Base-by-base conservation (phyloP, 2,113 vertebrate genomes). In the Ramphastos sulfuratus region DNA sequence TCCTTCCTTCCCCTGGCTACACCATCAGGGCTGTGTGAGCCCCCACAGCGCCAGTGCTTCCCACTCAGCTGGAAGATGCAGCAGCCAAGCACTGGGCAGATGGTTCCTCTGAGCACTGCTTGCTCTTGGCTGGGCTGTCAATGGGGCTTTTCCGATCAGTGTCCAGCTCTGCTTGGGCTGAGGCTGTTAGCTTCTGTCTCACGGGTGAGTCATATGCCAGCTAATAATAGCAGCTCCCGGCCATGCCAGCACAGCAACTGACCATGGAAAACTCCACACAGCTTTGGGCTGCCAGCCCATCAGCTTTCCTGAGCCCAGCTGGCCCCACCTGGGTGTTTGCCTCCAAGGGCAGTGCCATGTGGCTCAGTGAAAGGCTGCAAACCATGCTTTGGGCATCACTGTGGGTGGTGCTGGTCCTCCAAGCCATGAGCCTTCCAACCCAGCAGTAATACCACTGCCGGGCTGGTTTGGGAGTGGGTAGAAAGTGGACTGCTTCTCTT, bases 251-350 rank as follows among this genome's bases (percentile, higher is more conserved):
- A 54, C 61, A 73, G 59, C 27, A 82, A 87, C 71, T 91, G 90
- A 76, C 89, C 91, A 87, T n/a, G 89, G 93, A 92, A 94, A 91
- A 85, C 71, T 87, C 59, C 78, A 31, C 85, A 20, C 27, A 17
- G 56, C 55, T 76, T 73, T 63, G 64, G 60, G 90, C 64, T 76
- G 74, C 25, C 0, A 0, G 25, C 66, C 63, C 78, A 23, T 27
- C 55, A 46, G 60, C 11, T 23, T 59, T 58, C 84, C 69, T 35
- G 28, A 61, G 55, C 67, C 6, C 20, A 54, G 46, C 64, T 75
- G 74, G 48, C 54, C 12, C 4, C 0, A 7, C 48, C 61, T 75
- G 42, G 37, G 65, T 74, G 33, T 72, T 91, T 87, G 42, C 46
- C 87, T 82, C 44, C 9, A 5, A 75, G 54, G n/a, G 70, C n/a